Conservation (phyloP, 2,888 invertebrate species). For the Papilio gigon region DNA sequence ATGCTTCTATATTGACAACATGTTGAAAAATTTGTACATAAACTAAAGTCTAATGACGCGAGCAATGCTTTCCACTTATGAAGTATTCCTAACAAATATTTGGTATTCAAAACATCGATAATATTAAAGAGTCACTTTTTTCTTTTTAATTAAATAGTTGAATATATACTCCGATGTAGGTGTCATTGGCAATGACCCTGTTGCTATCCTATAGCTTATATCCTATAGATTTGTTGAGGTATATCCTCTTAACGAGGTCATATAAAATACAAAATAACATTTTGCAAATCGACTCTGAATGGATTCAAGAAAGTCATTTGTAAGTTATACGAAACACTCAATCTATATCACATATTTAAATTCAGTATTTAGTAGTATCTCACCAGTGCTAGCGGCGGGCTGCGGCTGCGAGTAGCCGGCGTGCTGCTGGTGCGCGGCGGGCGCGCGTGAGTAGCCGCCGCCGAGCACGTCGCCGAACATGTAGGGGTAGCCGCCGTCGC, state of each 20-base stretch:
- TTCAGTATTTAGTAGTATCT: constrained; percentile 50
- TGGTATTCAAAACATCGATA: no score
- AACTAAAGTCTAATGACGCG: neutral
- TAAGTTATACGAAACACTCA: no score
- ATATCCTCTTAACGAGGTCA: no score
- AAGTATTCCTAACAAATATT: neutral
- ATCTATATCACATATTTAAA: no score
- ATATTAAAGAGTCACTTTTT: no score
- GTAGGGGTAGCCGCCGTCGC: constrained; percentile 92
- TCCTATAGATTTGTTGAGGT: no score
- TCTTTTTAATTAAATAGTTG: no score
- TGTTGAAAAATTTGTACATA: neutral
- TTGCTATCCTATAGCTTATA: neutral
- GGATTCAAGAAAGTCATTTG: no score
- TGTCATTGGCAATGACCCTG: neutral
- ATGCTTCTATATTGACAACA: neutral
- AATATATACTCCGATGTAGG: no score
- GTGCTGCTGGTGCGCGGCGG: constrained; percentile 90
- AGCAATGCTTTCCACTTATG: neutral
- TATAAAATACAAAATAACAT: no score
- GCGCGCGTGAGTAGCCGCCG: constrained; percentile 86
- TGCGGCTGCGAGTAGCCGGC: constrained; percentile 84
- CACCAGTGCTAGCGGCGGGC: constrained; percentile 82
- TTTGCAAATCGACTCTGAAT: no score
- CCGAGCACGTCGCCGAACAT: constrained; percentile 95